Conservation (phyloP, 2,113 vertebrate genomes). For the Pygoscelis antarcticus region DNA sequence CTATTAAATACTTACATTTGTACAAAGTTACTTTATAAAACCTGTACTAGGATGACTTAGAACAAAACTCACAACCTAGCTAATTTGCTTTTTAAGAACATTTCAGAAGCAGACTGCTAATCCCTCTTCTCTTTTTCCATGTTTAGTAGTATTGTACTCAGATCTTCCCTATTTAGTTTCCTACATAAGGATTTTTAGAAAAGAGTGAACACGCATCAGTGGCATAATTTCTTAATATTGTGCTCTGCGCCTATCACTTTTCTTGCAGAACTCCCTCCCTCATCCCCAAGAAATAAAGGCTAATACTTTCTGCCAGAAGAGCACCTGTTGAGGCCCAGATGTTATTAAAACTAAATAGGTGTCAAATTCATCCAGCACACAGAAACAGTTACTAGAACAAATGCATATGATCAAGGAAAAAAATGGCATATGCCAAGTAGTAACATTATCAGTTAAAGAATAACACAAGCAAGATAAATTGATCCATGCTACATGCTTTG, state of each 20-base stretch:
- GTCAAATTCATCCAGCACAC: background rate
- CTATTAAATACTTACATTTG: background rate
- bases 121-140: background rate
- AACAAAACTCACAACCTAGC: background rate
- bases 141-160: background rate
- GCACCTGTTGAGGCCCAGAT: background rate
- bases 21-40: background rate
- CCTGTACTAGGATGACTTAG: background rate
- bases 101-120: background rate
- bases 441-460: background rate
- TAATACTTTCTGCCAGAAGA: conserved; percentile 15
- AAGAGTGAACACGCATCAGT: background rate
- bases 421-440: background rate
- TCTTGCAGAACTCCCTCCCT: background rate
- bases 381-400: background rate
- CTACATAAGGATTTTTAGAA: background rate
- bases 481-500: conserved; percentile 6
- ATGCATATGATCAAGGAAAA: background rate
- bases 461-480: background rate
- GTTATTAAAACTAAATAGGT: background rate
- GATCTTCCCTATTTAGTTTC: background rate
- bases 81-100: background rate
- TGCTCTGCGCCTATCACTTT: background rate
- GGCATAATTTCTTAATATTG: background rate
- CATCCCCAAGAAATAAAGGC: background rate